A percentile compares a stretch with the other conserved stretches of the same genome.
Conservation (phyloP, 2,113 vertebrate genomes). For the Amblyornis subalaris region DNA sequence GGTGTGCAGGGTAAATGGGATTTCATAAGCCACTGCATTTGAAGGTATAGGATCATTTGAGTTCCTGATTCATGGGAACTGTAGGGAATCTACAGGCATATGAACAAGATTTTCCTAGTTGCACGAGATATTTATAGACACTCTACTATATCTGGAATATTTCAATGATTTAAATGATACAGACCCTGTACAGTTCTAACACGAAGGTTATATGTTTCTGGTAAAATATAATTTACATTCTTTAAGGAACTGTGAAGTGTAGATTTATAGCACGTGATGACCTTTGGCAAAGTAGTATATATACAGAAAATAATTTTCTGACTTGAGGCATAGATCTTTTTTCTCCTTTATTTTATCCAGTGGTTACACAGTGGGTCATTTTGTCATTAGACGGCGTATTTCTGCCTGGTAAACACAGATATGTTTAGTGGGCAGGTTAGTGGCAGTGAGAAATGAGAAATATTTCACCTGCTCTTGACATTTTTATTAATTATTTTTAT, state of each 20-base stretch:
- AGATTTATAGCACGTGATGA: neutral
- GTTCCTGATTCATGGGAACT: neutral
- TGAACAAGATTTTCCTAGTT: neutral
- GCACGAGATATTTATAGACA: neutral
- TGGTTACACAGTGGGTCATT: neutral
- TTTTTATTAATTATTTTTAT: conserved; percentile 14
- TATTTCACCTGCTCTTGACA: neutral
- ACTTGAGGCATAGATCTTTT: neutral
- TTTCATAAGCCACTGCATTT: neutral
- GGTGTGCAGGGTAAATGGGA: neutral
- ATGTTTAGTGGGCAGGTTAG: neutral
- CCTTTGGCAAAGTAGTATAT: neutral
- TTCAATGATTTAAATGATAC: neutral
- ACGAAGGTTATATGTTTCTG: neutral
- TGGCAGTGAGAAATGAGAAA: neutral
- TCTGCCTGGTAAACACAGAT: neutral
- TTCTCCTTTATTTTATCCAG: neutral
- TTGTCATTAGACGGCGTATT: neutral
- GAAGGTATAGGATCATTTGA: neutral
- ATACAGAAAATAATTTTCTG: neutral
- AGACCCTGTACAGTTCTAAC: neutral
- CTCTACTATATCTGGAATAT: neutral
- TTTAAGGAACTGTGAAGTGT: neutral
- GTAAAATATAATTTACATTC: neutral
- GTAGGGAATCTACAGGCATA: neutral